These are phyloP conservation scores for Clinocottus analis DNA, from an alignment of 2,113 vertebrate genomes.

Conservation along the genomic window DNA sequence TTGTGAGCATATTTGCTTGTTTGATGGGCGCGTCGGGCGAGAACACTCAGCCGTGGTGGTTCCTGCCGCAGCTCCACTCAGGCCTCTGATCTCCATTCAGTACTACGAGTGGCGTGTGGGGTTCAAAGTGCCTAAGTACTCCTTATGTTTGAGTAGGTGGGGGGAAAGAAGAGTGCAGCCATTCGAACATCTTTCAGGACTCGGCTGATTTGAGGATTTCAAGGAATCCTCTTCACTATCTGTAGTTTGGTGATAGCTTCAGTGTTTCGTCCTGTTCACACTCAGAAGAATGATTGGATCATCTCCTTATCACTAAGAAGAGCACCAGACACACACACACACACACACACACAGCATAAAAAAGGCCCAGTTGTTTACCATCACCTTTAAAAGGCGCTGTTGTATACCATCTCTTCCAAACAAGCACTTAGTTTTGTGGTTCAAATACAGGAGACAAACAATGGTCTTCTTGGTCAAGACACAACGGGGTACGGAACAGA, in stretches of 20 bases:
- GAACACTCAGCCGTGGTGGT: not conserved
- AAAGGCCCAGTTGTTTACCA: not conserved
- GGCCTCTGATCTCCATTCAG: constrained; percentile 32
- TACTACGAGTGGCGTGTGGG: not conserved
- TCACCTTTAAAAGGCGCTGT: constrained; percentile 3
- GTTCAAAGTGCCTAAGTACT: constrained; percentile 31
- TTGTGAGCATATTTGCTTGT: not conserved
- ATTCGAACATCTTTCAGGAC: constrained; percentile 48
- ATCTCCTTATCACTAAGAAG: constrained; percentile 35
- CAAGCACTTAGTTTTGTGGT: not conserved
- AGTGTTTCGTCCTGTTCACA: constrained; percentile 31
- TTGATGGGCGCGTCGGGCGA: constrained; percentile 1
- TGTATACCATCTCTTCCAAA: not conserved
- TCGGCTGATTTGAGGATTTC: constrained; percentile 47
- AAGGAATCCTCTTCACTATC: constrained; percentile 24
- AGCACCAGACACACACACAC: not conserved
- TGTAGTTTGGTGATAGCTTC: constrained; percentile 21
- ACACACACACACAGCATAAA: not conserved
- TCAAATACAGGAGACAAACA: not conserved
- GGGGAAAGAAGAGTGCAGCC: constrained; percentile 27
- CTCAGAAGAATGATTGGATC: constrained; percentile 15
- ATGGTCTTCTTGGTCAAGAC: not conserved
- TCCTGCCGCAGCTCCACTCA: constrained; percentile 24
- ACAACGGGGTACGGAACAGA: not conserved
- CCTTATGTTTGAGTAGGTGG: constrained; percentile 35